A percentile compares a stretch with the other conserved stretches of the same genome.
phyloP scores from a whole-genome alignment of 2,797 vertebrate species.

The Nannoperca obscura region DNA sequence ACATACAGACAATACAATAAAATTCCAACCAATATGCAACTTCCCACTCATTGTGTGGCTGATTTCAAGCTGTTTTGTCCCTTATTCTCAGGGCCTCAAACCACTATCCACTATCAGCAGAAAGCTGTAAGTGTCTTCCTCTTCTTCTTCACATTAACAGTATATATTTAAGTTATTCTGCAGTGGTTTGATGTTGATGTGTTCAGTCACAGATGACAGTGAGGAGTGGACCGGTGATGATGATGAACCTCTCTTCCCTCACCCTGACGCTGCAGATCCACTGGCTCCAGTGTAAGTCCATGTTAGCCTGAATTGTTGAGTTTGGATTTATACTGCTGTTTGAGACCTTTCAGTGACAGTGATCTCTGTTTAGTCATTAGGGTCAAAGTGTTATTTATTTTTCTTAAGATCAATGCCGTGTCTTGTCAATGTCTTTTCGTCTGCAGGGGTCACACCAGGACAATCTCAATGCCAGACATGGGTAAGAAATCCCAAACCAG shows the following conservation, averaged over 20 bases:
- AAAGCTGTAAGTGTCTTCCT: constrained; percentile 80
- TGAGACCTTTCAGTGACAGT: not conserved
- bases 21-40: not conserved
- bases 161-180: not conserved
- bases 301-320: not conserved
- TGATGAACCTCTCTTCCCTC: constrained; percentile 71
- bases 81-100: constrained; percentile 68
- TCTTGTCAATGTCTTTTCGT: constrained; percentile 8
- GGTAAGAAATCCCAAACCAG: constrained; percentile 67
- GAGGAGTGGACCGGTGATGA: constrained; percentile 86
- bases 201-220: constrained; percentile 84
- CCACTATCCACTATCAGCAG: constrained; percentile 59
- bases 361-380: not conserved
- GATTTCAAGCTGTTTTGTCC: not conserved
- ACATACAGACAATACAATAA: not conserved
- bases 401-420: not conserved
- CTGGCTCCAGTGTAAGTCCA: constrained; percentile 63
- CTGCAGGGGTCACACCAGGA: constrained; percentile 70
- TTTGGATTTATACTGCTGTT: not conserved
- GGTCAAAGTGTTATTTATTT: not conserved
- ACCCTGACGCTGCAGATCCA: constrained; percentile 21
- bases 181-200: constrained; percentile 12
- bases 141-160: not conserved
- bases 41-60: not conserved
- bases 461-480: constrained; percentile 71